Base-by-base conservation (phyloP, 2,113 vertebrate species). In the Chionomys nivalis region DNA sequence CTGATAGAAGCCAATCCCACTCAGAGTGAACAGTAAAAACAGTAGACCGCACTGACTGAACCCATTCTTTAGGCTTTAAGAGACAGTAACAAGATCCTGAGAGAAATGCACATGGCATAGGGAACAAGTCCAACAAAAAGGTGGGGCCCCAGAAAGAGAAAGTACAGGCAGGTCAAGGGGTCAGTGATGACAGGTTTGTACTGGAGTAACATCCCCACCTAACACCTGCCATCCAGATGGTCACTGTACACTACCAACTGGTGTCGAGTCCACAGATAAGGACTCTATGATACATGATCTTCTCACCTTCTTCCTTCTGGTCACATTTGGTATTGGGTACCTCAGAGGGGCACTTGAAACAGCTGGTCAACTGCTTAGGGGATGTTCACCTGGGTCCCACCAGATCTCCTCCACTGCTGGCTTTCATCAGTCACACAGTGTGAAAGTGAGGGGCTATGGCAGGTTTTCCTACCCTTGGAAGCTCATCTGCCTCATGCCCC, bases 361-460 rank as follows among this genome's bases (percentile, higher is more conserved):
- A 21, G 9, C 52, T 81, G 49, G 19, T 58, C 19, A 81, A 10
- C 31, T 79, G n/a, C 11, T n/a, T 58, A 81, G 78, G 52, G 12
- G 5, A 33, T 10, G 4, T 1, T 36, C 2, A 2, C 49, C 33
- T 61, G 52, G n/a, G 52, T 39, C 23, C 0, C 6, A 1, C 0
- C 79, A 9, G 36, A 61, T 61, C 21, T 58, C 36, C 52, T 61
- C 78, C 3, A 36, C 47, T 82, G 11, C 52, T 82, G 49, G 36
- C 21, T 16, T 8, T 47, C 42, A 77, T 26, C 3, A 55, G 21
- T 39, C 36, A 16, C 33, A 81, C 52, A 61, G 36, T 58, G 78
- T 58, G 21, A 55, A 24, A 24, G 49, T 58, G 36, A 61, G 79
- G 52, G 23, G 79, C 52, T 61, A 82, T 82, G 36, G 21, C 5